phyloP scores from a whole-genome alignment of 2,888 invertebrate species.

The Cerceris ruficornis region DNA sequence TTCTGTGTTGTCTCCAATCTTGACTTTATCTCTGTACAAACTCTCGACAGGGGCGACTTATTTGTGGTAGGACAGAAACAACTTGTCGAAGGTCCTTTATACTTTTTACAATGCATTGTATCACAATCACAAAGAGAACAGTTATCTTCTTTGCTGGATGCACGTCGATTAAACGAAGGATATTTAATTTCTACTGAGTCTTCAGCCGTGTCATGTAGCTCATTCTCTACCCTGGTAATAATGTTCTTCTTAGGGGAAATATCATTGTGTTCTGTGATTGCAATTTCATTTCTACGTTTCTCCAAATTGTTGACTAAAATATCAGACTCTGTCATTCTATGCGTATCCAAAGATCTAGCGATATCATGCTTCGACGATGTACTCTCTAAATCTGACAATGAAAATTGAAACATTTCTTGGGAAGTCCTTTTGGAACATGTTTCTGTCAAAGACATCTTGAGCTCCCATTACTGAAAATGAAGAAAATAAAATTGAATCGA shows the following conservation, averaged over 20 bases:
- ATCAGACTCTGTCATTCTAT: constrained; percentile 51
- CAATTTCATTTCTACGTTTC: constrained; percentile 19
- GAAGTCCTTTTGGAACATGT: constrained; percentile 57
- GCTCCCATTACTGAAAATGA: constrained; percentile 70
- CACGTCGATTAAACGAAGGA: constrained; percentile 31
- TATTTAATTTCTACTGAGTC: constrained; percentile 18
- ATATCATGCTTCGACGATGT: constrained; percentile 46
- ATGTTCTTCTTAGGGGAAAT: constrained; percentile 16
- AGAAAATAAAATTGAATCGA: not conserved
- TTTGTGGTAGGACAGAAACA: constrained; percentile 27
- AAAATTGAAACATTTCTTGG: constrained; percentile 63
- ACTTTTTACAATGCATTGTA: constrained; percentile 43
- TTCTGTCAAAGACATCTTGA: constrained; percentile 65
- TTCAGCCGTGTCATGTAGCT: constrained; percentile 20
- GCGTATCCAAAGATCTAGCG: constrained; percentile 31
- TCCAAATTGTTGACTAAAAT: constrained; percentile 15
- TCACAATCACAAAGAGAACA: constrained; percentile 39
- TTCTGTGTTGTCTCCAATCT: constrained; percentile 20
- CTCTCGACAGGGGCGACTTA: constrained; percentile 30
- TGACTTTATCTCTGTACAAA: constrained; percentile 34
- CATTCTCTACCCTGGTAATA: constrained; percentile 38
- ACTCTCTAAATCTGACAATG: constrained; percentile 31
- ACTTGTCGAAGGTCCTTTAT: constrained; percentile 31
- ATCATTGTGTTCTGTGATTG: constrained; percentile 6
- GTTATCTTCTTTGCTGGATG: constrained; percentile 35